These are phyloP conservation scores for Drosophila orena DNA, from an alignment of 1,140 invertebrate species.

Conservation along the genomic window DNA sequence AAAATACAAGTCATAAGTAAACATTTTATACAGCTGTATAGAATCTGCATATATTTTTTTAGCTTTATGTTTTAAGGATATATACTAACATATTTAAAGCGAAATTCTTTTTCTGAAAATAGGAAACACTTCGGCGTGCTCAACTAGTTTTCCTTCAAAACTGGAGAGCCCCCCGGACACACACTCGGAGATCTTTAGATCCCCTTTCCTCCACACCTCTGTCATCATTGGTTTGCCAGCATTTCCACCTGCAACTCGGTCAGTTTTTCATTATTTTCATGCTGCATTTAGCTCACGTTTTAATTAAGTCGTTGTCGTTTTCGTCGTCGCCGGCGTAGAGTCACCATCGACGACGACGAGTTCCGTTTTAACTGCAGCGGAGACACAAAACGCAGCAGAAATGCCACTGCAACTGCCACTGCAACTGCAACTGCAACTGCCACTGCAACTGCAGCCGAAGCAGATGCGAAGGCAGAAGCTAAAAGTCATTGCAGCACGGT, in stretches of 20 bases:
- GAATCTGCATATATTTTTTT: too few relatives aligned
- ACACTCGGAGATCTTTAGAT: neutral
- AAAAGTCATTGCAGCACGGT: conserved; percentile 53
- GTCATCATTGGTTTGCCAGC: conserved; percentile 28
- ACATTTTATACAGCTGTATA: too few relatives aligned
- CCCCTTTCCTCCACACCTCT: conserved; percentile 17
- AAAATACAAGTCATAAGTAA: too few relatives aligned
- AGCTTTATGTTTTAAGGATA: too few relatives aligned
- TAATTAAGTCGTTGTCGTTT: conserved; percentile 75
- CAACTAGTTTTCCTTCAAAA: too few relatives aligned
- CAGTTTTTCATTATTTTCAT: conserved; percentile 83
- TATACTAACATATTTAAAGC: too few relatives aligned
- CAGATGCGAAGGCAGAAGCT: conserved; percentile 26
- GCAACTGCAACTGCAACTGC: conserved; percentile 25
- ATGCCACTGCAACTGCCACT: conserved; percentile 1
- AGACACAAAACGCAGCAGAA: conserved; percentile 15
- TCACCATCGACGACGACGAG: conserved; percentile 31
- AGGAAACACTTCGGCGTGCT: too few relatives aligned
- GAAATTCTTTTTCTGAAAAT: too few relatives aligned
- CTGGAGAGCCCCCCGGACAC: too few relatives aligned
- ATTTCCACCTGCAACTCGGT: conserved; percentile 80
- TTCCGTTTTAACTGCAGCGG: conserved; percentile 40
- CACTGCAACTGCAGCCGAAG: conserved; percentile 13
- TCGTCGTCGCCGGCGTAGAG: conserved; percentile 29
- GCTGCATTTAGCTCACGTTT: conserved; percentile 83